A percentile compares a stretch with the other conserved stretches of the same genome.
These are phyloP conservation scores for Pollenia labialis DNA, from an alignment of 2,888 invertebrate species.

Conservation along the genomic window DNA sequence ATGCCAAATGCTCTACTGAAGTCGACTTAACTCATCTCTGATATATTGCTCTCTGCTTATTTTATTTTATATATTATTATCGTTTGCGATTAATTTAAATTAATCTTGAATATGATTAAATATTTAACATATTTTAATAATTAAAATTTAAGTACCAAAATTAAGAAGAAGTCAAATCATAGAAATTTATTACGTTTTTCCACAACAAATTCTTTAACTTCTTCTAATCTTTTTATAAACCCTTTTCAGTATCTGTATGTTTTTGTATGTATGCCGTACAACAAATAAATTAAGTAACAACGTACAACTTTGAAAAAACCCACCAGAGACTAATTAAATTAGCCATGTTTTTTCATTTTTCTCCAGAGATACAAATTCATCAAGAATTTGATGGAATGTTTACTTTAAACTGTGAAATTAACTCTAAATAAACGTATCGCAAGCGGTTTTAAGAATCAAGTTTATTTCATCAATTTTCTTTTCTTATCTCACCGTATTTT, in stretches of 20 bases:
- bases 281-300: too few species aligned
- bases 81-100: too few species aligned
- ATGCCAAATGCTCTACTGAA: too few species aligned
- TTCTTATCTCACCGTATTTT: neutral
- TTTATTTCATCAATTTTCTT: slow-evolving; percentile 9
- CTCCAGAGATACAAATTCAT: slow-evolving; percentile 55
- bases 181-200: neutral
- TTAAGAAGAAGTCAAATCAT: neutral
- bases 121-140: slow-evolving; percentile 5
- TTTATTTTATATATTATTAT: too few species aligned
- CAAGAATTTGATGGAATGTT: slow-evolving; percentile 45
- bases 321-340: slow-evolving; percentile 69
- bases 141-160: neutral
- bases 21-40: too few species aligned
- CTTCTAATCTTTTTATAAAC: neutral
- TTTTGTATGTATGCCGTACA: neutral
- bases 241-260: neutral
- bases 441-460: slow-evolving; percentile 34
- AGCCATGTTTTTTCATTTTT: slow-evolving; percentile 47
- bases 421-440: slow-evolving; percentile 30
- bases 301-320: slow-evolving; percentile 1
- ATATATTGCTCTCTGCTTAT: too few species aligned
- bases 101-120: neutral
- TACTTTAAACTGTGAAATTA: slow-evolving; percentile 37
- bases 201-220: neutral